Base-by-base conservation (phyloP, 2,888 invertebrate genomes). In the Temnothorax unifasciatus region DNA sequence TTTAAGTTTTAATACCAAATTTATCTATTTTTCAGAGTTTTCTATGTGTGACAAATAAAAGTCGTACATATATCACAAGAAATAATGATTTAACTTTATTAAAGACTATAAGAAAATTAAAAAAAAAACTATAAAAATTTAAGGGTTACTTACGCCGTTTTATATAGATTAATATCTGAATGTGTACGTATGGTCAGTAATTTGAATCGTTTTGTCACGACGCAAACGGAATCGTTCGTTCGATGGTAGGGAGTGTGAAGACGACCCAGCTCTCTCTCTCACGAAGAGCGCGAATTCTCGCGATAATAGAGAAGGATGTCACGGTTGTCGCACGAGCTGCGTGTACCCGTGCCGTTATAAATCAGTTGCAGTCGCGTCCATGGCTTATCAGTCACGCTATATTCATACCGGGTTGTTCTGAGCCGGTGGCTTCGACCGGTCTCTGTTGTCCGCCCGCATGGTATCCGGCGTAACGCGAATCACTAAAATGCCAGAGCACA, bases 351-450 rank as follows among this genome's bases (percentile, higher is more conserved):
- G 64, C 73, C 59, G 86, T 81, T 86, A 91, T 91, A 91, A 91
- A 91, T 91, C 90, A 90, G 81, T 81, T 52, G 81, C 75, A 83
- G 87, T 83, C 82, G 84, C 85, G 66, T 85, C 82, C 87, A 85
- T 81, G 86, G 88, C 89, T 91, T 91, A 91, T 91, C 91, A 87
- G 91, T 91, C 91, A 91, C 88, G 90, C 88, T 77, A 87, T 89
- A 90, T 90, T 89, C 90, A 87, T 90, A 87, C 83, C 34, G 68
- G 84, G 69, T 85, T 83, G 85, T 89, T 90, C 89, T 85, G 83
- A 89, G 81, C 64, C 83, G 81, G 71, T 77, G 87, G 66, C 87
- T 90, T 85, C 87, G 84, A 82, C 83, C 68, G 61, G 59, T 15
- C 75, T 57, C 75, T 57, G 75, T 85, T 85, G 77, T 83, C 57